Base-by-base conservation (phyloP, 2,888 invertebrate genomes). In the Cataglyphis livida region DNA sequence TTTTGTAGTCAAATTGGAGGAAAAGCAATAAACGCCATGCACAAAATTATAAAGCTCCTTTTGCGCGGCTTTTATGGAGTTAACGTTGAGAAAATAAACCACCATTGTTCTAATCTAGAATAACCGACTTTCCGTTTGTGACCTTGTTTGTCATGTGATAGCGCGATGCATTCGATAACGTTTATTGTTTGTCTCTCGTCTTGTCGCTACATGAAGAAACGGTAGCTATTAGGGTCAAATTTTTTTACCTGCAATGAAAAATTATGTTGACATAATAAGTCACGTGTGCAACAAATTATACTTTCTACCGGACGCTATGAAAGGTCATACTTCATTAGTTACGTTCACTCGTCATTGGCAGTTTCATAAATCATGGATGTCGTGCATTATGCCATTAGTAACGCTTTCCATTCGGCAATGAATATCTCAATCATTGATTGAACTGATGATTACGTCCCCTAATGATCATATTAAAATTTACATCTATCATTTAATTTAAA, bases 11-110 rank as follows among this genome's bases (percentile, higher is more conserved):
- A 28, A 18, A 51, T 21, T 44, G 28, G 2, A 66, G 81, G 79
- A 84, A 81, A 82, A 81, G 83, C 83, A 74, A 62, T 66, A 83
- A 87, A 85, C 79, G 81, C 65, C 62, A 51, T 70, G 66, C 64
- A 51, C 76, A 64, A 84, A 84, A 86, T 84, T 44, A 32, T 44
- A 78, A 15, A 10, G 28, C 32, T n/a, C 35, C 28, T 28, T 48
- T 41, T 61, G n/a, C 25, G 7, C 18, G 51, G 35, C 28, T 28
- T 28, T 61, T 65, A 41, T 65, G 48, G 54, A 70, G 59, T 74
- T 81, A 71, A 64, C 62, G 74, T 62, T 74, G 74, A 41, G 70
- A 79, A 79, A 79, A 59, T 79, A 44, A 79, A 12, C 59, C 12
- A 28, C 44, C 44, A 61, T 79, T 79, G 78, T 68, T 70, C 35